These are phyloP conservation scores for Phoeniculus purpureus DNA, from an alignment of 2,797 vertebrate species.

Conservation along the genomic window DNA sequence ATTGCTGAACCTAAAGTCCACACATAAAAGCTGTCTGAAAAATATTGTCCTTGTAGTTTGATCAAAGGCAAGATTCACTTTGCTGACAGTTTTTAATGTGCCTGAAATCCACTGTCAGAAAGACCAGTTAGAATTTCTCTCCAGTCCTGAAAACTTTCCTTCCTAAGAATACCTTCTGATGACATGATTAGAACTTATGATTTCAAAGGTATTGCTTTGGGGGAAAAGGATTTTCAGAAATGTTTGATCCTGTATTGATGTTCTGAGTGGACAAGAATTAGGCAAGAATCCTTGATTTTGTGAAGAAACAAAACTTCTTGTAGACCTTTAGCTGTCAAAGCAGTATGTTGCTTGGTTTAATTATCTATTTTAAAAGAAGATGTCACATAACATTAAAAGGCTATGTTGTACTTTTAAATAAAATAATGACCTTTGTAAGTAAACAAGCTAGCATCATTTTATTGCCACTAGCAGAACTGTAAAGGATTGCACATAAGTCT, in stretches of 20 bases:
- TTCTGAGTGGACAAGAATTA: not conserved
- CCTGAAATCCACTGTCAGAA: not conserved
- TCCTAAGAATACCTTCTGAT: not conserved
- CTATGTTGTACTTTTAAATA: conserved; percentile 21
- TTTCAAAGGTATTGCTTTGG: conserved; percentile 19
- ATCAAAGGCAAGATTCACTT: not conserved
- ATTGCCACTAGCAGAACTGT: not conserved
- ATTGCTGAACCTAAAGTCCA: not conserved
- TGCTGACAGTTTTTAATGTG: not conserved
- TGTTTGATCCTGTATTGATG: not conserved
- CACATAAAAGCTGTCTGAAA: not conserved
- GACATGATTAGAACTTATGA: not conserved
- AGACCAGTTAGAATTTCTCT: not conserved
- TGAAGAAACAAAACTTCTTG: not conserved
- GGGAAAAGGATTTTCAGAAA: not conserved
- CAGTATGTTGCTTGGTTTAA: not conserved
- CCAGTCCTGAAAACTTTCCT: not conserved
- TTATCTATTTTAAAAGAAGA: not conserved
- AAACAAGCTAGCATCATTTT: conserved; percentile 22
- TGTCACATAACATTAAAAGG: not conserved
- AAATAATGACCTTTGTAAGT: conserved; percentile 11
- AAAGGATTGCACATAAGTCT: conserved; percentile 11
- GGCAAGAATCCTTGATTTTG: not conserved
- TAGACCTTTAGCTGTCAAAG: not conserved
- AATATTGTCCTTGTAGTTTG: not conserved